Conservation (phyloP, 2,797 vertebrate species). For the Tarsius wallacei region DNA sequence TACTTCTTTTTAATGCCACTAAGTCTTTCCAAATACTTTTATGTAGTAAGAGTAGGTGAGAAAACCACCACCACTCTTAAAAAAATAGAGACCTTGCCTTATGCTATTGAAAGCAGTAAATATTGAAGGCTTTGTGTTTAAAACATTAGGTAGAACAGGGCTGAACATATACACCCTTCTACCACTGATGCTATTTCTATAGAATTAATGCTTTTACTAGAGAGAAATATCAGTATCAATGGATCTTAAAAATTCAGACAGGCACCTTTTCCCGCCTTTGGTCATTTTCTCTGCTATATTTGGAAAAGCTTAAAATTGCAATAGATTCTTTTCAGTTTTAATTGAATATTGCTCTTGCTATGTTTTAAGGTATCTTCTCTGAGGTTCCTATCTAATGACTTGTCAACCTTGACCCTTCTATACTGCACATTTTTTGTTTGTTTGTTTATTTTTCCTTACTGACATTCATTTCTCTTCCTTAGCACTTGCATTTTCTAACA, state of each 20-base stretch:
- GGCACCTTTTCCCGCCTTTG: neutral
- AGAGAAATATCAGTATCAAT: neutral
- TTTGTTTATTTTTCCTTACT: neutral
- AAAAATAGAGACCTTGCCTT: neutral
- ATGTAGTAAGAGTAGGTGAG: neutral
- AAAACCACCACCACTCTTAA: neutral
- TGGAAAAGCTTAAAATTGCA: slow-evolving; percentile 60
- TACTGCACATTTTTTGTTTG: slow-evolving; percentile 40
- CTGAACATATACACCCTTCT: neutral
- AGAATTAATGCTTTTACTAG: slow-evolving; percentile 3
- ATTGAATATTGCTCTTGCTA: neutral
- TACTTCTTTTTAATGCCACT: neutral
- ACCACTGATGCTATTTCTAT: neutral
- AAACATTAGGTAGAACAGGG: neutral
- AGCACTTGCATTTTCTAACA: slow-evolving; percentile 12
- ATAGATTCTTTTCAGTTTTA: slow-evolving; percentile 53
- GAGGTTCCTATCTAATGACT: slow-evolving; percentile 15
- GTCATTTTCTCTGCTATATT: slow-evolving; percentile 26
- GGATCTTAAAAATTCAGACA: neutral
- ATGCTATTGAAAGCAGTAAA: slow-evolving; percentile 21
- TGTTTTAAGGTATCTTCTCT: slow-evolving; percentile 34
- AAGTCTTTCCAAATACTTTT: neutral
- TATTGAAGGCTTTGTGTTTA: neutral
- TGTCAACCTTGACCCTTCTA: slow-evolving; percentile 46
- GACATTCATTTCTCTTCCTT: slow-evolving; percentile 57